These are phyloP conservation scores for Ceratotherium simum DNA, from an alignment of 2,113 vertebrate species.

Conservation along the genomic window DNA sequence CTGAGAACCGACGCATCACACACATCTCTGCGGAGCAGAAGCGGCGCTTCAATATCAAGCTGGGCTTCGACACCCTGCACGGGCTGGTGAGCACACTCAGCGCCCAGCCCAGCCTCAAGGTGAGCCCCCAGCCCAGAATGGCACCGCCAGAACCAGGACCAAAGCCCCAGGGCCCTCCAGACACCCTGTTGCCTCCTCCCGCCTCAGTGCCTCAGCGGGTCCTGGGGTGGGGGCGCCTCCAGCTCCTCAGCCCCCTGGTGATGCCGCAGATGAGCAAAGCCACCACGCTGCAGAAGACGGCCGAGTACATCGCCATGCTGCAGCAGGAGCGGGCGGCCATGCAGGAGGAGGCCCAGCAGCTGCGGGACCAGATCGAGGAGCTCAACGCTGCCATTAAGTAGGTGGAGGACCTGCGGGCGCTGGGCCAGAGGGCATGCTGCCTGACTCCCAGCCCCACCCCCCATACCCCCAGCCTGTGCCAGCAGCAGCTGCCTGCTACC, in stretches of 20 bases:
- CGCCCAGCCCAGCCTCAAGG: conserved; percentile 96
- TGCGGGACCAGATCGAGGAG: conserved; percentile 93
- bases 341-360: conserved; percentile 95
- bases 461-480: conserved; percentile 88
- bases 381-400: conserved; percentile 97
- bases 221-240: neutral
- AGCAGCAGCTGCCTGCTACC: conserved; percentile 96
- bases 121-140: conserved; percentile 65
- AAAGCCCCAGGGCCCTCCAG: neutral
- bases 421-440: neutral
- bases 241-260: neutral
- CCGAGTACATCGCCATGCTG: conserved; percentile 95
- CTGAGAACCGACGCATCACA: conserved; percentile 94
- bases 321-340: conserved; percentile 95
- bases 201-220: neutral
- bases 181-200: neutral
- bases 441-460: neutral
- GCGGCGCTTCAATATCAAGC: conserved; percentile 98
- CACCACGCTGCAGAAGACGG: conserved; percentile 96
- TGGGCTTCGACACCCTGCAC: conserved; percentile 97
- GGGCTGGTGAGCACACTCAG: conserved; percentile 95
- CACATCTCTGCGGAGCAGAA: conserved; percentile 99
- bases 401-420: conserved; percentile 1
- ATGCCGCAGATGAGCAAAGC: conserved; percentile 95
- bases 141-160: neutral